Evolutionary conservation across 2,113 vertebrate species (phyloP), one percentile per base, ranked within the genome.

Genomic region (Crotalus viridis): DNA sequence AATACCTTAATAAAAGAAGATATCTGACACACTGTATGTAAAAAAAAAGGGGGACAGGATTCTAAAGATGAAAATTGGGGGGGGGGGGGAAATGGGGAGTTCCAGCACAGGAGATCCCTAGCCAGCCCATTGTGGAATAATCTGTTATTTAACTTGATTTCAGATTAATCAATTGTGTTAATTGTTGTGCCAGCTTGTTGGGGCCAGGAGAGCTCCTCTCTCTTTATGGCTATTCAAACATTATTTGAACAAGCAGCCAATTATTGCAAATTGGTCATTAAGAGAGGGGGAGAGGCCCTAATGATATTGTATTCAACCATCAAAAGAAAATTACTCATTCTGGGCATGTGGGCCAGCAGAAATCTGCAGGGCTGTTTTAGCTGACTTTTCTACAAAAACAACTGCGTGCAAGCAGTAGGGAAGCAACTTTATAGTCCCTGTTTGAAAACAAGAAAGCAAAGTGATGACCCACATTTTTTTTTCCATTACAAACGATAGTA

Each of bases 321-420:
- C 96, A 96, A 96, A 97, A 95, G 97, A 96, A 96, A 96, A 96
- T 97, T 97, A 97, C 96, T 97, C 96, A 97, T 96, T 95, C 96
- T 93, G 96, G 95, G 95, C 91, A 94, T 93, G 96, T 96, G 95
- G 97, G 96, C 90, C 95, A 95, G 95, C 94, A 95, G 93, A 96
- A 92, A 94, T 96, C 92, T 96, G 95, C 96, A 94, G 95, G 96
- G 96, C 95, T 97, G 96, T 96, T 97, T 97, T 96, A 97, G 96
- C 96, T 96, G 97, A 96, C 94, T 96, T 10, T 88, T 94, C 95
- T 96, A 97, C 96, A 94, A 95, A 97, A 97, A 97, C 96, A 97
- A 52, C 97, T 95, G 69, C 90, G 94, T 95, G 92, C 33, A 89
- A 96, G 94, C 93, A 43, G 88, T 69, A 28, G 0, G 54, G 69